phyloP scores from a whole-genome alignment of 2,113 vertebrate species.

The Asarcornis scutulata region DNA sequence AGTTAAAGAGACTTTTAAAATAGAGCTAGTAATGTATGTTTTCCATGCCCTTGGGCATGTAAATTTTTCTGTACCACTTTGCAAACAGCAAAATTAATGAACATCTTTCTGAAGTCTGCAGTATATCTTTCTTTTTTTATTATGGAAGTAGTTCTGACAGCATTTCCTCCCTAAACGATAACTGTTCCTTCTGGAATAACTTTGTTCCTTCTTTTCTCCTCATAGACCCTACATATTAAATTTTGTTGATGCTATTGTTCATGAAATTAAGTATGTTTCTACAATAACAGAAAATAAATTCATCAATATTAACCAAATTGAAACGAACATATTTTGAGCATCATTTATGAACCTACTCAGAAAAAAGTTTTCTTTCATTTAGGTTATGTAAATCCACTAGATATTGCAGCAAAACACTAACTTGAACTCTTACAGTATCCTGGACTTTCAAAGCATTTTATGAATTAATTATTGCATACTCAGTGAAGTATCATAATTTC shows the following conservation, averaged over 20 bases:
- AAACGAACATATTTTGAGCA: background rate
- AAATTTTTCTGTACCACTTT: background rate
- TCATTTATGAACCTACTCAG: background rate
- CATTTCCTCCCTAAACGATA: background rate
- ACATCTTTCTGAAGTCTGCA: background rate
- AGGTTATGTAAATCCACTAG: background rate
- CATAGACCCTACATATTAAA: background rate
- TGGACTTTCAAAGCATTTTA: background rate
- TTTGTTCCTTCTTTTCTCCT: background rate
- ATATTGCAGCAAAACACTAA: background rate
- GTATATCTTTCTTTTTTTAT: background rate
- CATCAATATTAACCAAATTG: background rate
- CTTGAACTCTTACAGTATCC: background rate
- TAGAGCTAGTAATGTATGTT: background rate
- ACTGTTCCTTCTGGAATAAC: background rate
- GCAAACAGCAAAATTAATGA: background rate
- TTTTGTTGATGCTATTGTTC: background rate
- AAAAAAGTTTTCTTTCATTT: background rate
- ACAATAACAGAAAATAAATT: background rate
- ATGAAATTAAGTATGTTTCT: background rate
- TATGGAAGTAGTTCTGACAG: background rate
- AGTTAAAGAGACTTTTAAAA: constrained; percentile 32
- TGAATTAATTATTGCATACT: background rate
- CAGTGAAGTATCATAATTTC: background rate
- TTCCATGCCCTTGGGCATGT: background rate